Base-by-base conservation (phyloP, 2,888 invertebrate genomes). In the Crepidodera aurea region DNA sequence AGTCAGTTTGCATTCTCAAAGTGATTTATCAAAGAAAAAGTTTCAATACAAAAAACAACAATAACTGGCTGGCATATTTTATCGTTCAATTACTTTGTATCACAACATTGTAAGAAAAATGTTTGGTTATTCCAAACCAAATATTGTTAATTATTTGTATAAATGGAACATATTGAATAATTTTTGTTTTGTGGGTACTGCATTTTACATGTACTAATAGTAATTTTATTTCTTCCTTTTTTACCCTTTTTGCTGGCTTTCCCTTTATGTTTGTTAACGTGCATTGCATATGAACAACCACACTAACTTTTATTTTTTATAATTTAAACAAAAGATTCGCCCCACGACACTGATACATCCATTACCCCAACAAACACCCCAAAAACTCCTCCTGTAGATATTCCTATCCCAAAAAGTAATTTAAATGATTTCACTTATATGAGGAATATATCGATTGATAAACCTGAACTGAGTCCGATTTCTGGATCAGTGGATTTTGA, bases 401-500 rank as follows among this genome's bases (percentile, higher is more conserved):
- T 83, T 57, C 84, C 83, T 59, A 70, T 78, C 39, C 69, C 60
- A 44, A 62, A 67, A 60, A 68, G 69, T 18, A 51, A 53, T 27
- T 5, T 29, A 5, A 48, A 29, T 10, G 48, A 48, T 5, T 6
- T 44, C 22, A n/a, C 44, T 12, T 39, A 12, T 16, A 10, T 6
- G 6, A 10, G 18, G 13, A 16, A 44, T 13, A 10, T 44, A 7
- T 44, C n/a, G 8, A 40, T 60, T 5, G 71, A 74, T 32, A 70
- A 70, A 54, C 67, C 69, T 1, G 69, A 75, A 55, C 66, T 79
- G 39, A 79, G 78, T 69, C 79, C 81, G 2, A 79, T 80, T 58
- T 78, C 77, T 8, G 80, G 80, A 5, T 79, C 79, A 8, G 71
- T 79, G 50, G 80, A 80, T 67, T 72, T 73, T 50, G 77, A 78